Conservation (phyloP, 2,797 vertebrate species). For the Myripristis murdjan region DNA sequence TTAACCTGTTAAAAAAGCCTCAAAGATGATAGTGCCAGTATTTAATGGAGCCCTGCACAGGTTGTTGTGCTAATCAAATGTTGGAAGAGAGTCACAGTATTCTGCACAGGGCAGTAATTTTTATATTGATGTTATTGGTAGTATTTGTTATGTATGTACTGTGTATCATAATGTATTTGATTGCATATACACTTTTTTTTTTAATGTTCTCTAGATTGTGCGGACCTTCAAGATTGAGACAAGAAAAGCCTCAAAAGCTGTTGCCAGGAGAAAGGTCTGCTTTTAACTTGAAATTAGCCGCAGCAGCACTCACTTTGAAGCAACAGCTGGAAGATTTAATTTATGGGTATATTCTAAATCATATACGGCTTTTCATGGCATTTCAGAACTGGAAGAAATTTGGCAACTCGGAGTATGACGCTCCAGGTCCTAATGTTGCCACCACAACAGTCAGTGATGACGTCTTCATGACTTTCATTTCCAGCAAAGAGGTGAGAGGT, state of each 20-base stretch:
- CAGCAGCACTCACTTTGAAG: not conserved
- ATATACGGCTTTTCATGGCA: not conserved
- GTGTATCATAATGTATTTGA: rapidly evolving
- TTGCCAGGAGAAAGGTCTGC: conserved; percentile 93
- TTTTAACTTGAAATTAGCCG: not conserved
- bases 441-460: conserved; percentile 98
- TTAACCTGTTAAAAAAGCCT: not conserved
- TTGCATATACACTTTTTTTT: not conserved
- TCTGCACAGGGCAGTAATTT: too few relatives aligned
- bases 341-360: rapidly evolving
- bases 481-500: conserved; percentile 93
- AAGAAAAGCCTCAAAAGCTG: conserved; percentile 96
- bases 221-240: conserved; percentile 97
- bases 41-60: too few relatives aligned
- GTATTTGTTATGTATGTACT: too few relatives aligned
- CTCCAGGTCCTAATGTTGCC: conserved; percentile 93
- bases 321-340: rapidly evolving
- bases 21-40: too few relatives aligned
- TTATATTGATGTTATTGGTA: not conserved
- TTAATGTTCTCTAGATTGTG: conserved; percentile 86
- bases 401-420: conserved; percentile 93
- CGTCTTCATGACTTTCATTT: conserved; percentile 97
- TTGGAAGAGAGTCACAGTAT: too few relatives aligned
- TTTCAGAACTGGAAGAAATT: conserved; percentile 98
- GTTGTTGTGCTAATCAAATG: too few relatives aligned